Evolutionary conservation across 2,888 invertebrate genomes (phyloP).

Genomic region (Psylliodes chrysocephalus): DNA sequence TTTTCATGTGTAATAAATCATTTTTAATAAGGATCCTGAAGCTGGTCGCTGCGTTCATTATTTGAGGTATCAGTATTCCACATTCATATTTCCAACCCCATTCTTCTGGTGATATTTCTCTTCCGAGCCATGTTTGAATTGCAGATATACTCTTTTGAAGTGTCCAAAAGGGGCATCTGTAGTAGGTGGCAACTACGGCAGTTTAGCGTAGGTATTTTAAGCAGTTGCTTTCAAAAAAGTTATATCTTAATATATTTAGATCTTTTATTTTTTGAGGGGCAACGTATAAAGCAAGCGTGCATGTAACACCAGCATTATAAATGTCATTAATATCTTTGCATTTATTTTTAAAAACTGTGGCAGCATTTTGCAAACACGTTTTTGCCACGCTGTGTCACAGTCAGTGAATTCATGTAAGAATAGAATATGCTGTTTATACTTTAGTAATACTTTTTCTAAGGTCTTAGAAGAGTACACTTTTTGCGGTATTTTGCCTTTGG

Average conservation of each 20-base stretch:
- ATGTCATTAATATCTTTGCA: constrained; percentile 25
- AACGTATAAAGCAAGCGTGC: too few species aligned
- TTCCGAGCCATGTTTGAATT: background rate
- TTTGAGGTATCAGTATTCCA: background rate
- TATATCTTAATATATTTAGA: background rate
- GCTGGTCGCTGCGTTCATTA: background rate
- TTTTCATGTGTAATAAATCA: background rate
- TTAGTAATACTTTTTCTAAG: constrained; percentile 23
- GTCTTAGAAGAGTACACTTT: constrained; percentile 30
- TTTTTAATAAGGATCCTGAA: background rate
- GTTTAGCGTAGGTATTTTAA: constrained; percentile 35
- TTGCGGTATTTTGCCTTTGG: constrained; percentile 28
- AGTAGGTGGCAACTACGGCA: constrained; percentile 46
- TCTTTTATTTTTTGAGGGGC: background rate
- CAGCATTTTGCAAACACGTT: constrained; percentile 19
- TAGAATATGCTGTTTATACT: constrained; percentile 34
- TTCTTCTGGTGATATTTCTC: background rate
- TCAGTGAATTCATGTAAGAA: constrained; percentile 34
- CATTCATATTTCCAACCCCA: background rate
- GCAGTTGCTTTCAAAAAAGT: constrained; percentile 33
- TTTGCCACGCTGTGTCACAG: constrained; percentile 4
- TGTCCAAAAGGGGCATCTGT: background rate
- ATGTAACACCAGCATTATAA: constrained; percentile 17
- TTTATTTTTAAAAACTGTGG: constrained; percentile 20
- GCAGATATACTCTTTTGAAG: background rate